Evolutionary conservation across 2,113 vertebrate genomes (phyloP).

Genomic region (Canis aureus): DNA sequence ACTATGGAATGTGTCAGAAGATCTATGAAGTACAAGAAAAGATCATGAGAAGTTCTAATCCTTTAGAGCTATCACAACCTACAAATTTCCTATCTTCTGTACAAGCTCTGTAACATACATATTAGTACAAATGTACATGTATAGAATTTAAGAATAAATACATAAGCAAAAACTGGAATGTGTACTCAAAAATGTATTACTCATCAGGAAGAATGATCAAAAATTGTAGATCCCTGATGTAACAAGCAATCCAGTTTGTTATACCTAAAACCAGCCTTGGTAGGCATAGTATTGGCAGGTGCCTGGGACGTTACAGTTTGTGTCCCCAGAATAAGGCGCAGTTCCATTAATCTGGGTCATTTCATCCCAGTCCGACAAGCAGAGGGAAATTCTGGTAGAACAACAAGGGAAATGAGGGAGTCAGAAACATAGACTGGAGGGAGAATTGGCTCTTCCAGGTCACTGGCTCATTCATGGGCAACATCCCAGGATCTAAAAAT

Average conservation of each 20-base stretch:
- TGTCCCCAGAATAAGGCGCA: neutral
- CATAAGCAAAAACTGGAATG: neutral
- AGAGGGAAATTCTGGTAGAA: slow-evolving; percentile 23
- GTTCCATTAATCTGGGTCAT: neutral
- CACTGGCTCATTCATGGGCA: slow-evolving; percentile 63
- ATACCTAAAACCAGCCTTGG: neutral
- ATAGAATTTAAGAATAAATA: neutral
- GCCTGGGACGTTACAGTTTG: neutral
- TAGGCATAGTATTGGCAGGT: neutral
- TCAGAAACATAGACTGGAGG: slow-evolving; percentile 50
- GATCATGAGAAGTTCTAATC: neutral
- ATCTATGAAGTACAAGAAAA: neutral
- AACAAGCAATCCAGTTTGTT: neutral
- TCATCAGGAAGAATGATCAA: neutral
- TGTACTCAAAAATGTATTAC: neutral
- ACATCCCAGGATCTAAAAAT: slow-evolving; percentile 72
- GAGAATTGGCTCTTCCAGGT: slow-evolving; percentile 75
- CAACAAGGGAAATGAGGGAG: slow-evolving; percentile 3
- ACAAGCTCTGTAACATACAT: neutral
- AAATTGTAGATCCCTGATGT: neutral
- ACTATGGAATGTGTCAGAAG: neutral
- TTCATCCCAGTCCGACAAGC: neutral
- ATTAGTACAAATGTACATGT: neutral
- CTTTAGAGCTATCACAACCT: neutral
- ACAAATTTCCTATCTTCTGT: neutral